Evolutionary conservation across 2,888 invertebrate species (phyloP).

Genomic region (Drosophila falleni): DNA sequence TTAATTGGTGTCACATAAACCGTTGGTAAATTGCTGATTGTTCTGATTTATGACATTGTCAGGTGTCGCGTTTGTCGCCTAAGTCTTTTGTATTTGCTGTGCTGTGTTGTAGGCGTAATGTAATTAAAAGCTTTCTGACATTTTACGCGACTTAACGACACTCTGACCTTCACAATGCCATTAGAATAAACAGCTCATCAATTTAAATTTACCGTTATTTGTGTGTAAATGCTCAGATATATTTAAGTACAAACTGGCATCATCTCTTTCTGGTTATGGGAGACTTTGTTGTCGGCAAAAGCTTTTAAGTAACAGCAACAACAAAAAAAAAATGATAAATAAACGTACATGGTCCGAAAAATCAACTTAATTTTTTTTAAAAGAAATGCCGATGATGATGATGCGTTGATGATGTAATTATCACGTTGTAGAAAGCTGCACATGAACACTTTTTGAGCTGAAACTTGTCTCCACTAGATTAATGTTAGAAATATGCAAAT

Average conservation of each 20-base stretch:
- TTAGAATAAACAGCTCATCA: conserved; percentile 54
- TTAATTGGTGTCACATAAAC: conserved; percentile 78
- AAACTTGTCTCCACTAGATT: conserved; percentile 50
- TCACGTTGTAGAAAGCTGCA: conserved; percentile 70
- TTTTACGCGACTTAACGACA: conserved; percentile 40
- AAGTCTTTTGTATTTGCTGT: conserved; percentile 40
- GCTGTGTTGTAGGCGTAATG: conserved; percentile 45
- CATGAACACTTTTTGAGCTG: conserved; percentile 6
- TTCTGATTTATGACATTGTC: conserved; percentile 57
- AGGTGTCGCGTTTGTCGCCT: conserved; percentile 59
- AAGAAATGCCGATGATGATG: conserved; percentile 39
- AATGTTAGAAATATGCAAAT: conserved; percentile 68
- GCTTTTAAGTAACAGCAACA: conserved; percentile 57
- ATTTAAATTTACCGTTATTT: conserved; percentile 52
- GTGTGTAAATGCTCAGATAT: background rate
- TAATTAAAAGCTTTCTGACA: conserved; percentile 60
- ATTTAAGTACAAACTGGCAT: conserved; percentile 7
- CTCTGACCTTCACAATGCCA: conserved; percentile 66
- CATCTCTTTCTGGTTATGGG: conserved; percentile 23
- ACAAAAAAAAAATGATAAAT: conserved; percentile 36
- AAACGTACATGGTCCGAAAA: conserved; percentile 36
- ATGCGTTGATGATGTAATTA: conserved; percentile 76
- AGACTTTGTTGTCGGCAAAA: conserved; percentile 40
- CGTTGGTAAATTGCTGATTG: conserved; percentile 30
- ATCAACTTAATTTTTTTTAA: conserved; percentile 46